Evolutionary conservation across 2,113 vertebrate species (phyloP).

Genomic region (Acrocephalus kingi): DNA sequence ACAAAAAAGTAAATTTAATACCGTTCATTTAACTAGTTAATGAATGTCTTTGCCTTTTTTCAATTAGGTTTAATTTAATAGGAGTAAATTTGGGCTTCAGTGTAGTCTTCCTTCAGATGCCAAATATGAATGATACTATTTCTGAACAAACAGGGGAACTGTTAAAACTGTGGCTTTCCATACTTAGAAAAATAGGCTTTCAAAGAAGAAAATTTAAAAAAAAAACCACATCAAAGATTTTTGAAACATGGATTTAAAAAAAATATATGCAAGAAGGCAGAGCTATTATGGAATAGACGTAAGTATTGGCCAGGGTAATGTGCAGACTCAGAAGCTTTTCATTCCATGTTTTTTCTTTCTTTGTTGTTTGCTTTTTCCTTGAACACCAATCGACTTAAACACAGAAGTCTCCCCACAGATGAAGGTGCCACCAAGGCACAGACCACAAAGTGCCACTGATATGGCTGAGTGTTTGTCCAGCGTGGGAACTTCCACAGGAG

Average conservation of each 20-base stretch:
- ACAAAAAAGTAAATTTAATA: constrained; percentile 43
- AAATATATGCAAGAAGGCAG: constrained; percentile 2
- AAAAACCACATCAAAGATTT: constrained; percentile 18
- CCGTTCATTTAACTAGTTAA: constrained; percentile 28
- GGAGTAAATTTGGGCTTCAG: constrained; percentile 47
- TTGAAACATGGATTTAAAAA: neutral
- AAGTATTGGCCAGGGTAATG: neutral
- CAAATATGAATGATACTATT: constrained; percentile 40
- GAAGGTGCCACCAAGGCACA: neutral
- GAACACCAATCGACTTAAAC: neutral
- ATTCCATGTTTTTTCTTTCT: neutral
- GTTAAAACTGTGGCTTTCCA: constrained; percentile 42
- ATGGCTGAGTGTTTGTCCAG: neutral
- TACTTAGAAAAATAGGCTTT: constrained; percentile 49
- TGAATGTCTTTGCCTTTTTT: constrained; percentile 46
- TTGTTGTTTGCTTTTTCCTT: neutral
- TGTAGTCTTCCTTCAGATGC: constrained; percentile 35
- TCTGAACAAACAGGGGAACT: constrained; percentile 54
- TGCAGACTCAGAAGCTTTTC: constrained; percentile 18
- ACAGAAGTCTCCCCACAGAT: neutral
- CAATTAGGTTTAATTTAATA: constrained; percentile 66
- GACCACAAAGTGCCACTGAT: neutral
- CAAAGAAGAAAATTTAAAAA: constrained; percentile 33
- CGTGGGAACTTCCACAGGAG: neutral
- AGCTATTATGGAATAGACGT: constrained; percentile 16